A percentile compares a stretch with the other conserved stretches of the same genome.
Conservation (phyloP, 2,797 vertebrate genomes). For the Notolabrus celidotus region DNA sequence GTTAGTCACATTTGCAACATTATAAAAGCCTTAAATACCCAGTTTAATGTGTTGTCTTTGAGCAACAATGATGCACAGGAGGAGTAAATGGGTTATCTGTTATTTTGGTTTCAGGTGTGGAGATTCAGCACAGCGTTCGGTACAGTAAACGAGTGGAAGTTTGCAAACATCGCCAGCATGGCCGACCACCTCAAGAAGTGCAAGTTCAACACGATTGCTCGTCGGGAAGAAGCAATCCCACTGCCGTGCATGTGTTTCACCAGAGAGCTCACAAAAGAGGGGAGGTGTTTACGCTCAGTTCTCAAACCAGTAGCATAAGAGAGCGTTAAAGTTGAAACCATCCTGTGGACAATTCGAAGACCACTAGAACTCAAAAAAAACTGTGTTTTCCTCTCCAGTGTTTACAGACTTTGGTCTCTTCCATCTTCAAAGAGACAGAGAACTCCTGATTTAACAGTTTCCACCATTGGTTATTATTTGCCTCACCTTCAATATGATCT, state of each 20-base stretch:
- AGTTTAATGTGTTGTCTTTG: neutral
- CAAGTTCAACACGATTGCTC: slow-evolving; percentile 92
- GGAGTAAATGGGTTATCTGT: accelerated
- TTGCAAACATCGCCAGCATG: slow-evolving; percentile 98
- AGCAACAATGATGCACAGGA: neutral
- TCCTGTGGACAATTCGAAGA: slow-evolving; percentile 40
- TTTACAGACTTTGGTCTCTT: slow-evolving; percentile 69
- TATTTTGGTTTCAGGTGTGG: slow-evolving; percentile 89
- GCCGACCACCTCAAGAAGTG: slow-evolving; percentile 98
- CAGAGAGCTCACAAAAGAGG: slow-evolving; percentile 96
- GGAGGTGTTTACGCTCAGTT: slow-evolving; percentile 94
- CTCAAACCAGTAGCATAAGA: slow-evolving; percentile 95
- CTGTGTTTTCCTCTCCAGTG: slow-evolving; percentile 48
- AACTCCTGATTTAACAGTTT: slow-evolving; percentile 8
- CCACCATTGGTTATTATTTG: slow-evolving; percentile 24
- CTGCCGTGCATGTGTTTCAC: slow-evolving; percentile 99
- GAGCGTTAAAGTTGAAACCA: slow-evolving; percentile 11
- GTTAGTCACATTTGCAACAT: slow-evolving; percentile 59
- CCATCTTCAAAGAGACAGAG: slow-evolving; percentile 29
- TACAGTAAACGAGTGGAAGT: slow-evolving; percentile 98
- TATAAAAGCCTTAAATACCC: neutral
- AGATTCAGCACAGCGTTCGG: slow-evolving; percentile 98
- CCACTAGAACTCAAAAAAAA: slow-evolving; percentile 44
- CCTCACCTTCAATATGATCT: slow-evolving; percentile 3
- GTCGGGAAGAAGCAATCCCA: slow-evolving; percentile 93